phyloP scores from a whole-genome alignment of 2,888 invertebrate species.

The Mythimna impura region DNA sequence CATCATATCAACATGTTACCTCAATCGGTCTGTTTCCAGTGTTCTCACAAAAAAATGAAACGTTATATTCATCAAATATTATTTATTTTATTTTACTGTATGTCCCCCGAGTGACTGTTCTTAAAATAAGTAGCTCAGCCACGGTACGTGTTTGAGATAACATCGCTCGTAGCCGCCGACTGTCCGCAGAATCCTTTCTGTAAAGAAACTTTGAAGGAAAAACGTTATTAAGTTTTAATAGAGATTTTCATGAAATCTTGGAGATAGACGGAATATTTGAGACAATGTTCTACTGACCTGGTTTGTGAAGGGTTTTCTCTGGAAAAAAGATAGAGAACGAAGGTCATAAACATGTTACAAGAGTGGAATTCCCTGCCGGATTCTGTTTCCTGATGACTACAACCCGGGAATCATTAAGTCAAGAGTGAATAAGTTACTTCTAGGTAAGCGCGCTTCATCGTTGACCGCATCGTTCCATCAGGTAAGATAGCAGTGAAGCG shows the following conservation, averaged over 20 bases:
- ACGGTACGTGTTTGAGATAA: slow-evolving; percentile 50
- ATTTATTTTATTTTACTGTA: slow-evolving; percentile 32
- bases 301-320: slow-evolving; percentile 1
- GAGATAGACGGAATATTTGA: slow-evolving; percentile 29
- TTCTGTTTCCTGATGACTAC: too few species aligned
- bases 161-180: slow-evolving; percentile 26
- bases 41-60: background rate
- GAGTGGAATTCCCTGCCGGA: too few species aligned
- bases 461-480: too few species aligned
- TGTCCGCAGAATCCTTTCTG: slow-evolving; percentile 45
- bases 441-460: too few species aligned
- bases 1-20: background rate
- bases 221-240: slow-evolving; percentile 54
- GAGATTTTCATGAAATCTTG: slow-evolving; percentile 19
- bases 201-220: slow-evolving; percentile 49
- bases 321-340: too few species aligned
- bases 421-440: too few species aligned
- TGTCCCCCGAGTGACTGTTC: slow-evolving; percentile 31
- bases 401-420: too few species aligned
- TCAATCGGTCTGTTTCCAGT: background rate
- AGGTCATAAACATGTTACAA: background rate
- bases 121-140: slow-evolving; percentile 41
- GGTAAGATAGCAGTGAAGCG: too few species aligned
- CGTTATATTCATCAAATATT: slow-evolving; percentile 1
- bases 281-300: slow-evolving; percentile 38